These are phyloP conservation scores for Madoqua kirkii DNA, from an alignment of 2,113 vertebrate species.

Conservation along the genomic window DNA sequence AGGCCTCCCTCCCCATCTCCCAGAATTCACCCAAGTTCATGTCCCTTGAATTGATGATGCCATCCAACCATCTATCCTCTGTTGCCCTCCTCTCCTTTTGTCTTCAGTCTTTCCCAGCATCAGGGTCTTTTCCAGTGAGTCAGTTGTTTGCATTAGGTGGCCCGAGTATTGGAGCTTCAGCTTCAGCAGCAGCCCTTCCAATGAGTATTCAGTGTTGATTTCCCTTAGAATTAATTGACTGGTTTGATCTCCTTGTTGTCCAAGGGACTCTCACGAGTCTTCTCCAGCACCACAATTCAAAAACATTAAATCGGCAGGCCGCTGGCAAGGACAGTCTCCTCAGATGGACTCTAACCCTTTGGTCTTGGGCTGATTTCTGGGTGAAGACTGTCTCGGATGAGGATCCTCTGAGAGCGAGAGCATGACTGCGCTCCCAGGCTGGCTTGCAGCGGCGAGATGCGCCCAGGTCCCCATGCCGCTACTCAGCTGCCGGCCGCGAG, in stretches of 20 bases:
- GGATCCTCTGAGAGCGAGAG: too few relatives aligned
- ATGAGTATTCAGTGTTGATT: not conserved
- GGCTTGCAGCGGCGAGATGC: fast-evolving
- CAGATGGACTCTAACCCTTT: too few relatives aligned
- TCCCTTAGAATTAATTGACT: not conserved
- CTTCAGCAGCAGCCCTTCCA: not conserved
- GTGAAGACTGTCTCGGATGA: not conserved
- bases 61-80: not conserved
- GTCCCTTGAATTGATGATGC: not conserved
- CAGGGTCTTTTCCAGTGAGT: not conserved
- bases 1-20: not conserved
- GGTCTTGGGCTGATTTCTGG: not conserved
- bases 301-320: not conserved
- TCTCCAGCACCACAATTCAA: not conserved
- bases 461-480: not conserved
- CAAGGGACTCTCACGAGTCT: not conserved
- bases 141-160: not conserved
- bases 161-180: not conserved
- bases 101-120: not conserved
- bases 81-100: not conserved
- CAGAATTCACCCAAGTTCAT: not conserved
- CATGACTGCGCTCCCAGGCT: not conserved
- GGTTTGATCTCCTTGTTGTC: not conserved
- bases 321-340: not conserved
- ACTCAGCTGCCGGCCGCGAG: not conserved